Evolutionary conservation across 2,113 vertebrate species (phyloP), one percentile per base, ranked within the genome.

Genomic region (Cinclus mexicanus): DNA sequence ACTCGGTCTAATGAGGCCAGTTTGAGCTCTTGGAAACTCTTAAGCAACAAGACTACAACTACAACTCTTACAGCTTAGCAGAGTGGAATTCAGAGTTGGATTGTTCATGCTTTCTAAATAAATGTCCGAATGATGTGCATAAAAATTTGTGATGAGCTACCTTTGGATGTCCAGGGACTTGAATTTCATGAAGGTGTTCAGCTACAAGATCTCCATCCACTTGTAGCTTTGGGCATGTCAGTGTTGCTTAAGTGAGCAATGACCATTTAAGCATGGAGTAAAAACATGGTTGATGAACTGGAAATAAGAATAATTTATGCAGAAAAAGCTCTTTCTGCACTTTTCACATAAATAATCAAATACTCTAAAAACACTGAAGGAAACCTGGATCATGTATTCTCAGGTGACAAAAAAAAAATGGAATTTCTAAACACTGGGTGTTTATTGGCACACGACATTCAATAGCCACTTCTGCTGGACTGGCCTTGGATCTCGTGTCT

Each of bases 341-440:
- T 95, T 96, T 89, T 95, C 53, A 71, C 79, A 89, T 96, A 92
- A 94, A 95, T 95, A 95, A 89, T 97, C 68, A 93, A 97, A 89
- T 49, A 77, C 59, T 75, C 37, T 13, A 65, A 65, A 82, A 93
- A 44, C 47, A 56, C 39, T 8, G 2, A 71, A 56, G 83, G 72
- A 93, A 94, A 83, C 10, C 39, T 83, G 33, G 42, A 78, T 81
- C 23, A 31, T 29, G 13, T 86, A 7, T 1, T 83, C 56, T 74
- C 69, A 79, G 80, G 74, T 79, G 82, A 87, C 23, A 33, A 44
- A 77, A 81, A 60, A 41, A 60, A 41, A 23, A 11, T 35, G 33
- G n/a, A 87, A 41, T 76, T 44, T 41, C 68, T 44, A 50, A 93
- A 64, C 35, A 11, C 8, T 28, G 80, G 13, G 23, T 60, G 12